Base-by-base conservation (phyloP, 2,113 vertebrate genomes). In the Aphyosemion australe region DNA sequence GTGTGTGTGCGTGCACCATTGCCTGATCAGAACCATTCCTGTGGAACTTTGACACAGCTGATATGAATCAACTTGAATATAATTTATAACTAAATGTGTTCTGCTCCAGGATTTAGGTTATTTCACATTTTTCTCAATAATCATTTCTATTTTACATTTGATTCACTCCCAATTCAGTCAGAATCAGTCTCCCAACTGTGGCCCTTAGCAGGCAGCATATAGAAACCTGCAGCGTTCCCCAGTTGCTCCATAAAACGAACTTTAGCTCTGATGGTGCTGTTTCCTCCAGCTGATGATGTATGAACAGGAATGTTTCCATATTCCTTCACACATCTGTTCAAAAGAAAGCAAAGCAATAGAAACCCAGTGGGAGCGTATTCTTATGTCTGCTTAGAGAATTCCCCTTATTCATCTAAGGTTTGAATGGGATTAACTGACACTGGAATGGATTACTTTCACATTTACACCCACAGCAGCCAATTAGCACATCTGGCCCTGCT, bases 241-340 rank as follows among this genome's bases (percentile, higher is more conserved):
- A 37, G 34, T 3, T 42, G 42, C 20, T 21, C 21, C 32, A 20
- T 19, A 20, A 42, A 32, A 21, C 65, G 54, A 69, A 48, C 53
- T 54, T 60, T 19, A 69, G 12, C 67, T 61, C 59, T 16, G 62
- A 47, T 71, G 68, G 53, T 49, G 26, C 46, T 46, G 59, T 75
- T 86, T 82, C 77, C 73, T 73, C 55, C 4, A 69, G 73, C 59
- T 74, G 74, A 89, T 86, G 48, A 71, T 32, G 43, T 78, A 31
- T 7, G 47, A 13, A 65, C 56, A 70, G 89, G 85, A 91, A 79
- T 79, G 79, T 58, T 56, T 85, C 67, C 60, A 34, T 88, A 82
- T 85, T 86, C 62, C 60, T 85, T 72, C 66, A 59, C 59, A 69
- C 72, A 56, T 87, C 87, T 74, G 65, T 69, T 80, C 52, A 68